Evolutionary conservation across 2,113 vertebrate species (phyloP).

Genomic region (Phodopus roborovskii): DNA sequence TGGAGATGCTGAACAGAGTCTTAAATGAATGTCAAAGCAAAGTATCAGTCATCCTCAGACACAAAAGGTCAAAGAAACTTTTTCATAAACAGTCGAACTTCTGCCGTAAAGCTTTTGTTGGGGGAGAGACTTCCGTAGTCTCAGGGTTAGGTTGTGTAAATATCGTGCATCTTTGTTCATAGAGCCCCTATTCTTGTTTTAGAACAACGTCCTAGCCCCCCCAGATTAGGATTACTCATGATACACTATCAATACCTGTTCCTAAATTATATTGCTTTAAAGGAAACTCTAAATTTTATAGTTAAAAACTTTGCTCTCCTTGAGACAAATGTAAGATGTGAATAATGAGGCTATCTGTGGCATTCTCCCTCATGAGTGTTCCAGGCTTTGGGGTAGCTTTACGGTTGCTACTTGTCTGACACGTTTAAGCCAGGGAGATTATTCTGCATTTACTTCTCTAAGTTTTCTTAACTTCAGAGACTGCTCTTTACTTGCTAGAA

Average conservation of each 20-base stretch:
- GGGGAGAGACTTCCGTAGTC: background rate
- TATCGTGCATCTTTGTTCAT: constrained; percentile 33
- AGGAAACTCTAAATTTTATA: constrained; percentile 33
- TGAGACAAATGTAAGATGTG: background rate
- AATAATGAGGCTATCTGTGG: background rate
- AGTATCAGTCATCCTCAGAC: background rate
- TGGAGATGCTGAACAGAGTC: background rate
- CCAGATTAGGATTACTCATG: background rate
- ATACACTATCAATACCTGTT: background rate
- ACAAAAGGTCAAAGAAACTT: background rate
- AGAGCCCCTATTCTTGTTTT: background rate
- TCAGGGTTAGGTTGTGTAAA: background rate
- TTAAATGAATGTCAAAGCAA: background rate
- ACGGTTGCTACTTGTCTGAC: background rate
- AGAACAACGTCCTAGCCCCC: background rate
- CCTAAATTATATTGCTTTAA: constrained; percentile 24
- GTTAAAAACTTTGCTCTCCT: background rate
- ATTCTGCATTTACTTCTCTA: background rate
- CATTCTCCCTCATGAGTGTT: background rate
- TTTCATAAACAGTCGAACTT: constrained; percentile 14
- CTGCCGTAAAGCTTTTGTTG: background rate
- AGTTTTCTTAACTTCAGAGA: background rate
- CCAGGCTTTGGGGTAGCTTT: background rate
- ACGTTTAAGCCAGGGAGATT: background rate
- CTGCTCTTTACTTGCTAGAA: background rate